Evolutionary conservation across 1,140 invertebrate species (phyloP), one percentile per base, ranked within the genome.

Genomic region (Penaeus chinensis): DNA sequence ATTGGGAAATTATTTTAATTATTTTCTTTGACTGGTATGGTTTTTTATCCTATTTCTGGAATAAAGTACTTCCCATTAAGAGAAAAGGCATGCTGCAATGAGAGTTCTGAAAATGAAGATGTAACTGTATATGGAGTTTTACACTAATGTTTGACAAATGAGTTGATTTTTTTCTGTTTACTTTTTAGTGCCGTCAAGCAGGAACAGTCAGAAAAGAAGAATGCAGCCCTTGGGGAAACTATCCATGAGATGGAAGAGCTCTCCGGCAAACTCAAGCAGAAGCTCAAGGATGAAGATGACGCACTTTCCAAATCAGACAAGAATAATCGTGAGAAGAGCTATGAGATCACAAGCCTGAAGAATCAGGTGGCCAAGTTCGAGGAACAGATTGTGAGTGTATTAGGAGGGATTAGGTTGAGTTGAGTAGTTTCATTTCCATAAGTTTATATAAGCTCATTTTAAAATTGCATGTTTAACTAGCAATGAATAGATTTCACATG

Each of bases 201-300:
- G 69, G 85, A 87, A 61, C 85, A 87, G n/a, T 87, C 85, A 19
- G 85, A 87, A 54, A 87, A 82, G 27, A 87, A 87, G n/a, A 87
- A 87, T 82, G 79, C 85, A 82, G 85, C 85, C 13, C 78, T 87
- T 16, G 79, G 82, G 65, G 80, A 87, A 54, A 87, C 85, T 8
- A 79, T 87, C 27, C 85, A 87, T 54, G 85, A 87, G 32, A 87
- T 87, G 85, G 85, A 87, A 61, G 62, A 37, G 24, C 42, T 87
- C n/a, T 82, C 85, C n/a, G 80, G 71, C 11, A 82, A 82, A 13
- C 63, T 87, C 19, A 87, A 87, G 54, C 82, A 87, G 80, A 82
- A 82, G 27, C 16, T 87, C 2, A 27, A 82, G 71, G 85, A 87
- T 19, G 85, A 77, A 22, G 61, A 82, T 62, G 80, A 87, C 24